Conservation (phyloP, 2,113 vertebrate genomes). For the Illadopsis cleaveri region DNA sequence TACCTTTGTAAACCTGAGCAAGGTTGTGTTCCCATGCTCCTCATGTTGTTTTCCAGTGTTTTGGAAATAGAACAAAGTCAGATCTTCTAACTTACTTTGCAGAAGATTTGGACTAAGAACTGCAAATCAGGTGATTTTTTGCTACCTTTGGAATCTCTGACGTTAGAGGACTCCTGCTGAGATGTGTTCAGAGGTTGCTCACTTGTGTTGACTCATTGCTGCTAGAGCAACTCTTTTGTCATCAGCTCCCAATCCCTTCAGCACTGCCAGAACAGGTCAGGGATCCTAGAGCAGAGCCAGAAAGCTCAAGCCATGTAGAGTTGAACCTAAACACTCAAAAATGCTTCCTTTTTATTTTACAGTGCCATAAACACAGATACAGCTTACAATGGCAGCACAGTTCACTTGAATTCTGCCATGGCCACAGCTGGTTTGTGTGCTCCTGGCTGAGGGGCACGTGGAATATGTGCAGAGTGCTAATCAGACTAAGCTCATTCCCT, state of each 20-base stretch:
- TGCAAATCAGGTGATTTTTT: background rate
- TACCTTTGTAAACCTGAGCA: slow-evolving; percentile 32
- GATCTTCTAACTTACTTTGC: background rate
- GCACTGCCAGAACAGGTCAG: background rate
- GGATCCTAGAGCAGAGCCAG: background rate
- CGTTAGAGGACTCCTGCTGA: background rate
- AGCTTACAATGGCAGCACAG: background rate
- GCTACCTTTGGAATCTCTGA: background rate
- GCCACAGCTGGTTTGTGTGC: background rate
- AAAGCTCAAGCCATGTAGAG: background rate
- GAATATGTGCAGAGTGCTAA: background rate
- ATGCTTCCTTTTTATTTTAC: background rate
- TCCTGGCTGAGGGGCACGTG: background rate
- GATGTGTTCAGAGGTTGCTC: background rate
- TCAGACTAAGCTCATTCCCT: background rate
- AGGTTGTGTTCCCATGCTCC: background rate
- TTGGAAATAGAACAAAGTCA: background rate
- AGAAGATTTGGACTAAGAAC: background rate
- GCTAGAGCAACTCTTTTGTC: background rate
- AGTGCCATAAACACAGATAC: background rate
- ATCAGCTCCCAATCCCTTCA: background rate
- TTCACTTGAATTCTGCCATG: background rate
- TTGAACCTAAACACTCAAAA: background rate
- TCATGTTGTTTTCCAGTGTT: background rate
- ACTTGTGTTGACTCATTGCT: background rate